Evolutionary conservation across 1,140 invertebrate species (phyloP).

Genomic region (Cyphomyrmex costatus): DNA sequence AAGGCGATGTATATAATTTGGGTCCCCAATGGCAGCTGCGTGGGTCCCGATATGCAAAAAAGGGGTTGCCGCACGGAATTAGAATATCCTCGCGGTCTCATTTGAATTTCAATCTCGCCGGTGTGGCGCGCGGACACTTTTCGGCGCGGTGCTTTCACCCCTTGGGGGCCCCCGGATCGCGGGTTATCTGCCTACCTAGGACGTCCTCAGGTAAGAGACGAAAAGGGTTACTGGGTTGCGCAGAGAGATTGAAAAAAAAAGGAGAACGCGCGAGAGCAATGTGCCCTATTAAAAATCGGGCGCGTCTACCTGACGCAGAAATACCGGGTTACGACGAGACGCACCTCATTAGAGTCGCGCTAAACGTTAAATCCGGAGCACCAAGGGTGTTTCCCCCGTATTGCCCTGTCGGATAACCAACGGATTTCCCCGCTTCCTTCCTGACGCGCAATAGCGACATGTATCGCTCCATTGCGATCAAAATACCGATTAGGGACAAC

Average conservation of each 20-base stretch:
- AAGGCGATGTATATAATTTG: conserved; percentile 77
- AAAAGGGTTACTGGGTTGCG: conserved; percentile 72
- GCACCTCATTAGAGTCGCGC: conserved; percentile 84
- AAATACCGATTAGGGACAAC: background rate
- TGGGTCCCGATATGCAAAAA: conserved; percentile 85
- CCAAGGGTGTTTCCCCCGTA: conserved; percentile 29
- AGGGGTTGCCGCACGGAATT: conserved; percentile 85
- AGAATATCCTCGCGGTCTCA: conserved; percentile 87
- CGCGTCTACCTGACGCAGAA: conserved; percentile 79
- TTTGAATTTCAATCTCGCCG: conserved; percentile 86
- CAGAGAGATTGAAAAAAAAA: conserved; percentile 62
- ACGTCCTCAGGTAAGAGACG: conserved; percentile 76
- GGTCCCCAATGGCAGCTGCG: conserved; percentile 74
- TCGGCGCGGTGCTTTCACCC: conserved; percentile 67
- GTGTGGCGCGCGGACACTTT: conserved; percentile 73
- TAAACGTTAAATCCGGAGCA: conserved; percentile 79
- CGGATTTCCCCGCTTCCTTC: conserved; percentile 2
- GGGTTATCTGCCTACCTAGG: conserved; percentile 60
- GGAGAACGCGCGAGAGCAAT: conserved; percentile 64
- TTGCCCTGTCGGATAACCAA: conserved; percentile 18
- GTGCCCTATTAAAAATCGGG: conserved; percentile 82
- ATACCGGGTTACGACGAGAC: conserved; percentile 46
- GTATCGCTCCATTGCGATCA: background rate
- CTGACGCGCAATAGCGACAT: conserved; percentile 35
- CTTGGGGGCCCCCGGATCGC: conserved; percentile 49